Conservation (phyloP, 2,888 invertebrate genomes). For the Crepidodera aurea region DNA sequence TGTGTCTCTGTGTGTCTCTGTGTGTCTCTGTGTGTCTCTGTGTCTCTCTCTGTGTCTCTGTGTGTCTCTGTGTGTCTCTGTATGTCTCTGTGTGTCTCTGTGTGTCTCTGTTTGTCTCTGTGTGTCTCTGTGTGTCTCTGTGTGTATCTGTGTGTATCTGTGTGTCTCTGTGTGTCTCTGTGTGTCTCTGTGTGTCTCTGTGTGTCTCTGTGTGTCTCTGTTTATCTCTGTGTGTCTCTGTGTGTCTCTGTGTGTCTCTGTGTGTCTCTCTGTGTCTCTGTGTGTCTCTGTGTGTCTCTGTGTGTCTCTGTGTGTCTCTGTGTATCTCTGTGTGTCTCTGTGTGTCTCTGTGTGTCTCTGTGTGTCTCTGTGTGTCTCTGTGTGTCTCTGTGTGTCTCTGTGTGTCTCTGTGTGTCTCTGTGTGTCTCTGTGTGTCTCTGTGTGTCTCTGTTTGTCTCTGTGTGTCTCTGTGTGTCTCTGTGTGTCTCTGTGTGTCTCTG, state of each 20-base stretch:
- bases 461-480: neutral
- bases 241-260: neutral
- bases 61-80: neutral
- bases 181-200: neutral
- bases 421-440: neutral
- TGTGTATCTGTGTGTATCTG: no score
- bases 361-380: neutral
- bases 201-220: neutral
- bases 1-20: neutral
- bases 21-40: neutral
- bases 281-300: neutral
- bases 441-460: no score
- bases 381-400: neutral
- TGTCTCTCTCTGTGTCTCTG: neutral
- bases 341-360: neutral
- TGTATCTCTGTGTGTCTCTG: no score
- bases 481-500: neutral
- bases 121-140: no score
- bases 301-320: no score
- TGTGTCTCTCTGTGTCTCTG: neutral
- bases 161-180: neutral
- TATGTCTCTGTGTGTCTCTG: neutral
- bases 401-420: neutral
- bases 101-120: no score
- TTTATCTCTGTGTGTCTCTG: neutral